Evolutionary conservation across 64 coral and sea anemone species (phyloP).

Genomic region (Porites lutea): DNA sequence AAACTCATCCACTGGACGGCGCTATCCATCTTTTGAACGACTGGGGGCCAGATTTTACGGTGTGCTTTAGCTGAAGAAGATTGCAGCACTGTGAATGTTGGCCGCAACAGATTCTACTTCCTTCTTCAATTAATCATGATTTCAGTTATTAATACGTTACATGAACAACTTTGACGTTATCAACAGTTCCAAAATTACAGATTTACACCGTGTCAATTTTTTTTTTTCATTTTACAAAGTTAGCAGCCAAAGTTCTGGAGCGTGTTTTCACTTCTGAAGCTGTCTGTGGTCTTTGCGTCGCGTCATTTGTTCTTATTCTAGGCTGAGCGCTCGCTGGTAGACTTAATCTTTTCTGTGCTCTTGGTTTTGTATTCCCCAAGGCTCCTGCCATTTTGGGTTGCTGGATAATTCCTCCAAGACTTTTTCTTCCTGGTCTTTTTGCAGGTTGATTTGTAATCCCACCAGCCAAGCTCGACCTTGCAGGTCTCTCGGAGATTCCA

Average conservation of each 20-base stretch:
- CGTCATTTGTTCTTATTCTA: background rate
- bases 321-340: slow-evolving; percentile 26
- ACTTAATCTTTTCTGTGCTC: slow-evolving; percentile 32
- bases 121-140: too few relatives aligned
- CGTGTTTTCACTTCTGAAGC: slow-evolving; percentile 22
- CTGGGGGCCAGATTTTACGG: too few relatives aligned
- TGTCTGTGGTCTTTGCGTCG: background rate
- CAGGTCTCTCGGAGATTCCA: background rate
- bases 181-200: too few relatives aligned
- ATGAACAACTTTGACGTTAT: too few relatives aligned
- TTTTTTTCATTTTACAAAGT: slow-evolving; percentile 11
- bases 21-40: too few relatives aligned
- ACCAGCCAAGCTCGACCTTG: background rate
- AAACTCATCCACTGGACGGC: too few relatives aligned
- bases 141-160: too few relatives aligned
- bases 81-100: too few relatives aligned
- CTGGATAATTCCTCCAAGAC: background rate
- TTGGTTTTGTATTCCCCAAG: slow-evolving; percentile 9
- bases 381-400: background rate
- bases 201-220: background rate
- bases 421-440: slow-evolving; percentile 19
- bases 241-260: slow-evolving; percentile 36
- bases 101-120: too few relatives aligned
- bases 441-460: background rate
- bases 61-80: too few relatives aligned